Percentiles rank a stretch among this genome's conserved stretches.
Evolutionary conservation across 2,888 invertebrate genomes (phyloP).

Genomic region (Erebia epiphron): DNA sequence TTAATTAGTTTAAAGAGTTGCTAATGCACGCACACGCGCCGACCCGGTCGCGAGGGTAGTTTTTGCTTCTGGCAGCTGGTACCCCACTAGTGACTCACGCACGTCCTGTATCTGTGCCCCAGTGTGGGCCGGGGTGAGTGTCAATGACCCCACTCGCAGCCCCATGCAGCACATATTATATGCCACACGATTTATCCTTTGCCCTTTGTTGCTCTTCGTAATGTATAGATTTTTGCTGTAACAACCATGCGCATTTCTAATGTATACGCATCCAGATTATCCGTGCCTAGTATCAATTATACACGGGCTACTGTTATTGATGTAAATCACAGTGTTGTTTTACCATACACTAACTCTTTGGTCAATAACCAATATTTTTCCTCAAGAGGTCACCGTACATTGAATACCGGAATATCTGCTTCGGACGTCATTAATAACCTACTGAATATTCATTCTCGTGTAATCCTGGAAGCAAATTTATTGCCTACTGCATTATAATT

Average conservation of each 20-base stretch:
- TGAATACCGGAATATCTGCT: background rate
- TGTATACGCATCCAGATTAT: slow-evolving; percentile 55
- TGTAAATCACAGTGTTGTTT: background rate
- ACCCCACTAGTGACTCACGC: slow-evolving; percentile 73
- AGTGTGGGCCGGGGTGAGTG: slow-evolving; percentile 77
- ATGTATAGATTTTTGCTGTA: slow-evolving; percentile 58
- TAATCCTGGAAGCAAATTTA: background rate
- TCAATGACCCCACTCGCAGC: slow-evolving; percentile 79
- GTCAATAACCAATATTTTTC: background rate
- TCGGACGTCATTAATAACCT: background rate
- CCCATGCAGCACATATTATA: slow-evolving; percentile 67
- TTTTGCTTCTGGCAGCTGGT: slow-evolving; percentile 80
- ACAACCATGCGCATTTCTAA: slow-evolving; percentile 59
- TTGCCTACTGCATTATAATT: background rate
- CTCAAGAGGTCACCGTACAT: background rate
- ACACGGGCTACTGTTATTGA: slow-evolving; percentile 3
- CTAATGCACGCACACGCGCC: slow-evolving; percentile 54
- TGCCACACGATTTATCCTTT: slow-evolving; percentile 73
- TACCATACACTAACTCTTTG: background rate
- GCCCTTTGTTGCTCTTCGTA: slow-evolving; percentile 72
- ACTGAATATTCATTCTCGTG: background rate
- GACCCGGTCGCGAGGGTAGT: slow-evolving; percentile 66
- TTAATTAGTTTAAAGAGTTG: slow-evolving; percentile 50
- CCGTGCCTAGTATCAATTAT: slow-evolving; percentile 29
- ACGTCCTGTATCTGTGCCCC: slow-evolving; percentile 77